Conservation (phyloP, 2,797 vertebrate genomes). For the Antennarius maculatus region DNA sequence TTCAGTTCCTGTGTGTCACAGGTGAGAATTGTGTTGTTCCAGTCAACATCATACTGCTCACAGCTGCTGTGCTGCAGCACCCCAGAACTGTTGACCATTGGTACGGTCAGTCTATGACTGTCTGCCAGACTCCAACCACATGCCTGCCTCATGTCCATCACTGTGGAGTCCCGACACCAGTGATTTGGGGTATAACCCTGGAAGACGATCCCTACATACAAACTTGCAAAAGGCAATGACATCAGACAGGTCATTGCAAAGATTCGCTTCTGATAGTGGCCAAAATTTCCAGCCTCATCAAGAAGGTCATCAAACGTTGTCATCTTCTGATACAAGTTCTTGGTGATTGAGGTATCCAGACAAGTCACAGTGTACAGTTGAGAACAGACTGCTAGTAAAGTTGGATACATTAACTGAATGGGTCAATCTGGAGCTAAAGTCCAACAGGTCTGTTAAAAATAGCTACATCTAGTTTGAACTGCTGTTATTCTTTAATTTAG, state of each 20-base stretch:
- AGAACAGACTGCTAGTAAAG: not conserved
- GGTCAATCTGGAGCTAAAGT: no score
- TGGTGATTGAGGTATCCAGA: not conserved
- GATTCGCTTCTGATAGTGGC: conserved; percentile 32
- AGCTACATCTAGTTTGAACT: no score
- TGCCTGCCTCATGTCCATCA: conserved; percentile 70
- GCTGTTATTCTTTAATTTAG: no score
- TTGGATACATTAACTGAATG: not conserved
- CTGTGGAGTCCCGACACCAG: conserved; percentile 87
- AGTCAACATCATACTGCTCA: conserved; percentile 80
- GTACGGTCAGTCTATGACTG: conserved; percentile 76
- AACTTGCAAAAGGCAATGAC: conserved; percentile 56
- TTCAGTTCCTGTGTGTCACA: conserved; percentile 74
- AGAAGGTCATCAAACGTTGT: conserved; percentile 47
- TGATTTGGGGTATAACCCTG: conserved; percentile 87
- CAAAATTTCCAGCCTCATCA: conserved; percentile 37
- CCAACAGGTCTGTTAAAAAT: no score
- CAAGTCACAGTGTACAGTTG: not conserved
- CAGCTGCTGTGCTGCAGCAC: conserved; percentile 75
- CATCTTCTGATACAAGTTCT: conserved; percentile 13
- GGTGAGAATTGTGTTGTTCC: conserved; percentile 76
- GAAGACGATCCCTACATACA: conserved; percentile 92
- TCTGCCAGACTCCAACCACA: conserved; percentile 87
- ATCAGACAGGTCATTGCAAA: conserved; percentile 26
- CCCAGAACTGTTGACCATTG: conserved; percentile 62